Base-by-base conservation (phyloP, 2,888 invertebrate genomes). In the Tinea pellionella region DNA sequence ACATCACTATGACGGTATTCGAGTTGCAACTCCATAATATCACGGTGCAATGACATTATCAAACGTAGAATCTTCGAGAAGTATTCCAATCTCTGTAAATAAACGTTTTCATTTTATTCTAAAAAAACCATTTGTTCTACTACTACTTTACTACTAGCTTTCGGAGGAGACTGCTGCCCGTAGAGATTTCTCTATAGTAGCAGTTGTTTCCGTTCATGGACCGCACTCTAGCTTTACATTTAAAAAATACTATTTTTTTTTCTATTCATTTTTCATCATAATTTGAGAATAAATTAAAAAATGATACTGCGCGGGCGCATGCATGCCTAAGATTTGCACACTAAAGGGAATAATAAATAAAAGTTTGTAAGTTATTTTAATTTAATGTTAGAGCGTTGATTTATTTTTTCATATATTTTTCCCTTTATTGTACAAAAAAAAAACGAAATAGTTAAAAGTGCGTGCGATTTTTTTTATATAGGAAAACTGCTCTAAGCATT, bases 371-470 rank as follows among this genome's bases (percentile, higher is more conserved):
- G 61, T 61, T 62, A 63, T 55, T 55, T 55, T 61, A 16, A 4
- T 47, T 61, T 11, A 60, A 65, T 73, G 81, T 85, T 85, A 85
- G 85, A 86, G 85, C 86, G 85, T 83, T 78, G 78, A 67, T 72
- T n/a, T 24, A 24, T 24, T 24, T 24, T 24, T 24, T 3, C 6
- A 24, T 6, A 24, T 3, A 24, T 24, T 3, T 24, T 24, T 87
- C 86, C 86, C 86, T 87, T 87, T 87, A 85, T 70, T 85, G 86
- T 82, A 87, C 86, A 84, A 75, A 69, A 19, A 47, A 9, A 16
- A 15, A 16, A 9, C 63, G 65, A 62, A 63, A 64, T 65, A 62
- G 67, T 62, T 66, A 71, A 69, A 72, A 74, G 68, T 70, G 85
- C 85, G 84, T 84, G 85, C 84, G 24, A 3, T 24, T 24, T 6